Conservation (phyloP, 2,797 vertebrate species). For the Xyrichtys novacula region DNA sequence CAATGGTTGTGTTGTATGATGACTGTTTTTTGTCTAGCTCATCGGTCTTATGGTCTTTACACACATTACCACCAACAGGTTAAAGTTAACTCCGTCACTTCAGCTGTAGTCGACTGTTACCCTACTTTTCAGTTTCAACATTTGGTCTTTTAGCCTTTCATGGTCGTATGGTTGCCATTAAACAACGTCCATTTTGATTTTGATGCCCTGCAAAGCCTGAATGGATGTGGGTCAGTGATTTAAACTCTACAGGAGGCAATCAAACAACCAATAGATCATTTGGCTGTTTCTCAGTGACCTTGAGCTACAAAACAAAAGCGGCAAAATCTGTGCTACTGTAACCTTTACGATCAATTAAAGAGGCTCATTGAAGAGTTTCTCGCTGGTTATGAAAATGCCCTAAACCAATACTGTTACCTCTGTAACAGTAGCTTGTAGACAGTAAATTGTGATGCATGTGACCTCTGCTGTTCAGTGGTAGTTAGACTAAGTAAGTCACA, state of each 20-base stretch:
- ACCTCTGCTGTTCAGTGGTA: too few relatives aligned
- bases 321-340: too few relatives aligned
- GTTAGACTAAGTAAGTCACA: too few relatives aligned
- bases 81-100: conserved; percentile 16
- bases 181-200: background rate
- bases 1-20: conserved; percentile 42
- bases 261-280: background rate
- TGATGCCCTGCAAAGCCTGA: background rate
- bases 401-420: too few relatives aligned
- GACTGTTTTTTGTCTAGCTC: conserved; percentile 28
- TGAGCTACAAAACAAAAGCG: too few relatives aligned
- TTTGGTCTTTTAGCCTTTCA: background rate
- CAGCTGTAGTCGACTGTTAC: background rate
- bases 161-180: conserved; percentile 12
- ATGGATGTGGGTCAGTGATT: background rate
- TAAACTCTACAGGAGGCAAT: background rate
- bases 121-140: too few relatives aligned
- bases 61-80: conserved; percentile 23
- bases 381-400: too few relatives aligned
- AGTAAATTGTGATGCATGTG: too few relatives aligned
- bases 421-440: too few relatives aligned
- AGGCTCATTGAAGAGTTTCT: too few relatives aligned
- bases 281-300: background rate
- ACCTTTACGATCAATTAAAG: too few relatives aligned
- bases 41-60: conserved; percentile 23